Evolutionary conservation across 2,113 vertebrate species (phyloP), one percentile per base, ranked within the genome.

Genomic region (Thermophis baileyi): DNA sequence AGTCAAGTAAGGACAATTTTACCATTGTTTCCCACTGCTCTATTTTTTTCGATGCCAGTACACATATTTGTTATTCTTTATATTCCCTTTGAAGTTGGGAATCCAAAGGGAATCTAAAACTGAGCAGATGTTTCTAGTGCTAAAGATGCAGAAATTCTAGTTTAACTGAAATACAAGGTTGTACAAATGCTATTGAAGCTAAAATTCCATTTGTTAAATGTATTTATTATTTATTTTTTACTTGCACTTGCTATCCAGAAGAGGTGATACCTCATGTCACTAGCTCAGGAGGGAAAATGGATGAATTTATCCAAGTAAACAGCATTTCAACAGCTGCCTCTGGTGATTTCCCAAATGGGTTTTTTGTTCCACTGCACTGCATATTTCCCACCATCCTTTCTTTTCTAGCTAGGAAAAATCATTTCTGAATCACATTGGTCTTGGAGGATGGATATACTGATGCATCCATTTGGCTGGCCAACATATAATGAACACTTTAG

Each of bases 1-100:
- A 98, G 98, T 98, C 98, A 98, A 97, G 97, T 98, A 97, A 98
- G 98, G 98, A 98, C 98, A 98, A 95, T 98, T 98, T 98, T 98
- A 97, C 97, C 97, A 97, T 98, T 97, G 97, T 97, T 96, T 98
- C 97, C 97, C 97, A 97, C 97, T 98, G 97, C 95, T 98, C 97
- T 97, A 94, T 98, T 97, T 97, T 92, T 50, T 97, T 95, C 95
- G 96, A 95, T 97, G 97, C 97, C 95, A 96, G 97, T 97, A 97
- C 98, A 97, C 98, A 97, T 98, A 98, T 98, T 98, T 98, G 97
- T 98, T 98, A 98, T 98, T 98, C 98, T 98, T 98, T 98, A 96
- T 98, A 97, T 97, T 98, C 97, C 94, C 97, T 98, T 98, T 98
- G 98, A 98, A 98, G 98, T 98, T 98, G 97, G 97, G 97, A 98